Percentiles rank a stretch among this genome's conserved stretches.
phyloP scores from a whole-genome alignment of 2,888 invertebrate species.

The Platycheirus albimanus region DNA sequence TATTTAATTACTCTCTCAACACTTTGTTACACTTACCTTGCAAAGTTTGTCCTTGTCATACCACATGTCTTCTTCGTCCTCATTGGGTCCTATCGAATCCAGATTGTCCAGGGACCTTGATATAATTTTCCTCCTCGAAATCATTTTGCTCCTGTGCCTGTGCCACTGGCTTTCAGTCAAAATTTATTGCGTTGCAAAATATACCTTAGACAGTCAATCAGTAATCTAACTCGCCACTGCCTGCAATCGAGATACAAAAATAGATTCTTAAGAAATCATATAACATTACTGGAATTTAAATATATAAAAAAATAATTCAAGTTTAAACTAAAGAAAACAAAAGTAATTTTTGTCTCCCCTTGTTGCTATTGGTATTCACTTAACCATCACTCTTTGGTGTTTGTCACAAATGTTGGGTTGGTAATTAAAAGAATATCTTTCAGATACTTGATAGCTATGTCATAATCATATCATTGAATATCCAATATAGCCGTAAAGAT shows the following conservation, averaged over 20 bases:
- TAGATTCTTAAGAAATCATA: constrained; percentile 59
- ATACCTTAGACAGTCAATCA: constrained; percentile 10
- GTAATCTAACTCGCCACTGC: constrained; percentile 40
- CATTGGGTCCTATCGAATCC: constrained; percentile 89
- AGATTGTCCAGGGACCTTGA: constrained; percentile 96
- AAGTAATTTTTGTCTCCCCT: no score
- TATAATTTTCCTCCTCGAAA: constrained; percentile 94
- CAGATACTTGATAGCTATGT: constrained; percentile 61
- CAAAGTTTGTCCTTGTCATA: constrained; percentile 95
- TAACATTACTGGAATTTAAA: constrained; percentile 1
- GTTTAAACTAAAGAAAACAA: constrained; percentile 7
- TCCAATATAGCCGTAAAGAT: constrained; percentile 65
- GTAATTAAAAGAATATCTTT: constrained; percentile 51
- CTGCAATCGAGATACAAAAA: constrained; percentile 60
- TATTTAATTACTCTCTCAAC: constrained; percentile 36
- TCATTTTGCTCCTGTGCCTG: constrained; percentile 83
- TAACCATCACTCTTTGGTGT: constrained; percentile 23
- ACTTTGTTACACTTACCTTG: constrained; percentile 86
- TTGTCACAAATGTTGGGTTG: constrained; percentile 14
- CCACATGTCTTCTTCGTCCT: constrained; percentile 95
- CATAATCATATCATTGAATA: constrained; percentile 67
- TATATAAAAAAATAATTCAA: background rate
- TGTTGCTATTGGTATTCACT: constrained; percentile 41
- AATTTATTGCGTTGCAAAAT: constrained; percentile 30
- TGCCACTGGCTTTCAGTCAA: constrained; percentile 45